Evolutionary conservation across 1,140 invertebrate genomes (phyloP), one percentile per base, ranked within the genome.

Genomic region (Ceratosolen solmsi): DNA sequence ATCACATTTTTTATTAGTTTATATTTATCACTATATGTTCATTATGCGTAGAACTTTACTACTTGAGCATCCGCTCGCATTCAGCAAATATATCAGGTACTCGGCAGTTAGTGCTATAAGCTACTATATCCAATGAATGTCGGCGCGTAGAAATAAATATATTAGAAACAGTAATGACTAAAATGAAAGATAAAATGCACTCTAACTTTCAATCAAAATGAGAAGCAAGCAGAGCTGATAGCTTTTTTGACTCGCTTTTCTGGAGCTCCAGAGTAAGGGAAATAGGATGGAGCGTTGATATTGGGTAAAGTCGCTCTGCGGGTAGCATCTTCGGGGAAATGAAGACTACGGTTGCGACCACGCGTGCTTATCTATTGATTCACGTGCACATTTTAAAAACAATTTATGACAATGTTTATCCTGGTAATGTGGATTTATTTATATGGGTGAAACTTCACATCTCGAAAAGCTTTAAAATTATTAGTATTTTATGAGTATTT

Each of bases 321-420:
- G 63, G 8, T n/a, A n/a, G 20, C 33, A 68, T 68, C 33, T 68
- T 68, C 17, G 38, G 33, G 63, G 33, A 68, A 68, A 68, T 38
- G 36, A 68, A 38, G 33, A 27, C 33, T n/a, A 0, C 8, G 27
- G 36, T n/a, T 5, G 7, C 7, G 11, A n/a, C 3, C 9, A 38
- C 4, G 22, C 22, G 7, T 68, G 4, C 22, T 65, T 65, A 7
- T 13, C 0, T 22, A 22, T n/a, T 22, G 33, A 38, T 38, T 68
- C 15, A 0, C 33, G 1, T 7, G 17, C 17, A 38, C 2, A 68
- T 38, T 68, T 68, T 68, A 17, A 68, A 68, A 68, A 5, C 33
- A n/a, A 68, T 68, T 38, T 3, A 9, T 38, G 1, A 38, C 3
- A 20, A 38, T 38, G 11, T 68, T 68, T 38, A 38, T 68, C 38